Evolutionary conservation across 1,140 invertebrate species (phyloP), one percentile per base, ranked within the genome.

Genomic region (Ceratosolen solmsi): DNA sequence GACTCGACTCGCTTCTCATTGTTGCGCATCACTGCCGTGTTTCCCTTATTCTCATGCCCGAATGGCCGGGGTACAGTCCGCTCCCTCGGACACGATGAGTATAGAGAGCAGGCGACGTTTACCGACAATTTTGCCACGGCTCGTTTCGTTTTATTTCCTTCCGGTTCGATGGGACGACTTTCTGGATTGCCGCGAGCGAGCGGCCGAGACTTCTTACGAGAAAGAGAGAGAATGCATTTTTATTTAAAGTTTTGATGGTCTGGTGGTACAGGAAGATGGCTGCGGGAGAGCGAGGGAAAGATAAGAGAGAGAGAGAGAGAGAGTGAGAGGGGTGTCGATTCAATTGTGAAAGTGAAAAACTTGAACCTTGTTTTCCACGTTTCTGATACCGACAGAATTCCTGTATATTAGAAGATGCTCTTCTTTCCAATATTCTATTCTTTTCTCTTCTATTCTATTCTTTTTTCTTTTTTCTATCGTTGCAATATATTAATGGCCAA

Each of bases 281-380:
- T 46, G 8, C 1, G n/a, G 11, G 58, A 65, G 38, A 65, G 58
- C n/a, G 38, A 41, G 58, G 17, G 46, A 54, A 25, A 63, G 13
- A 27, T 27, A 65, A 8, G 20, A 33, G 27, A 56, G 3, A 36
- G 38, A 20, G 58, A 46, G 58, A 65, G 58, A 11, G 56, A 58
- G 54, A 25, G 58, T 27, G n/a, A 54, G 20, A 56, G 15, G n/a
- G 54, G 20, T 46, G 17, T 30, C 51, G 54, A 80, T 80, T 80
- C 70, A 80, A 80, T 80, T 80, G 54, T 60, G 70, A 80, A 80
- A 80, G 54, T 72, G 78, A 80, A 80, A 80, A 80, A 63, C 68
- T 80, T 80, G 27, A 54, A 80, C 70, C 78, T 80, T 73, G 78
- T 80, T 80, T 73, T 30, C n/a, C 15, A 33, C 33, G 54, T 25